Evolutionary conservation across 2,797 vertebrate species (phyloP), one percentile per base, ranked within the genome.

Genomic region (Enteromius unitaeniatus): DNA sequence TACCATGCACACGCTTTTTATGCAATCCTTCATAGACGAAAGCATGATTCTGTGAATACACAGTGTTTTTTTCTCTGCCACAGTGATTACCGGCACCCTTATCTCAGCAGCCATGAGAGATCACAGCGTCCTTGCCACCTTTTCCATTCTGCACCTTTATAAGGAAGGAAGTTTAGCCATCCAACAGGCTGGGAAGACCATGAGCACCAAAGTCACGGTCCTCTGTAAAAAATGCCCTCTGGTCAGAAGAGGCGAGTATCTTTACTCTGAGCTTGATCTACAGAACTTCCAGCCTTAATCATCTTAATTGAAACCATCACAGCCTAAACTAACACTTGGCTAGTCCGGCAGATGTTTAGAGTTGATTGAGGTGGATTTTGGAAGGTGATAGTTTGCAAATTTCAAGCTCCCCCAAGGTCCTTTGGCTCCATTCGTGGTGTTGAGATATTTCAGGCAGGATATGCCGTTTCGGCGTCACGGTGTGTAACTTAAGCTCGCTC

Each of bases 191-290:
- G 96, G 96, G 75, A 96, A 97, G 90, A 95, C 86, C 67, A 95
- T 96, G 95, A 97, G 95, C 40, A 91, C 93, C 88, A 96, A 92
- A 90, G 88, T 97, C 70, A 28, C 87, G 7, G 92, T 95, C 83
- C 89, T 95, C 37, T 97, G 96, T 88, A 96, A 94, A 89, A 95
- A 96, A 79, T 97, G 96, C 81, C 96, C 96, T 72, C 91, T 95
- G 65, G 92, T 96, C 91, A 93, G 95, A 86, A 94, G 95, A 94
- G 96, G 96, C 95, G 26, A 86, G 77, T 78, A 5, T 76, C 47
- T 76, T 82, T 67, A 67, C 34, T 55, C 17, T 6, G n/a, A 76
- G n/a, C 28, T 26, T 37, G 17, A 65, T 73, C 19, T 49, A 62
- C 8, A 19, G 17, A 37, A 21, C 49, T 21, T 6, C 26, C 40